These are phyloP conservation scores for Chironomus riparius DNA, from an alignment of 2,888 invertebrate genomes.

Conservation along the genomic window DNA sequence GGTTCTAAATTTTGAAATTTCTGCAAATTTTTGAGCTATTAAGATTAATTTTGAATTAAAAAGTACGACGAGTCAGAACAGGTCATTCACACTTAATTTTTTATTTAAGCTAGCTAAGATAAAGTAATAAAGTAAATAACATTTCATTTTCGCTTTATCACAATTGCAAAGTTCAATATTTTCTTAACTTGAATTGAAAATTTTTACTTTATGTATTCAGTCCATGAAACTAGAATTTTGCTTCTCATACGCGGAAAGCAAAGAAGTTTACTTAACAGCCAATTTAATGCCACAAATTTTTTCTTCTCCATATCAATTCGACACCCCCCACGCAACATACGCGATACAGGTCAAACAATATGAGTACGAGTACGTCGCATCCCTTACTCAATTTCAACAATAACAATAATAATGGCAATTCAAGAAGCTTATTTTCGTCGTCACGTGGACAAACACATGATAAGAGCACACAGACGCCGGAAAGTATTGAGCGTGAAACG, in stretches of 20 bases:
- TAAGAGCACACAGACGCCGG: constrained; percentile 63
- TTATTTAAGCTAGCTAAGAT: too few species aligned
- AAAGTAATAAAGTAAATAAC: background rate
- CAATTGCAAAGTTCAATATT: background rate
- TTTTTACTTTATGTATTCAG: too few species aligned
- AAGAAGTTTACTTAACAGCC: too few species aligned
- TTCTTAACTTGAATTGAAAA: background rate
- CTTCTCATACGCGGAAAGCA: too few species aligned
- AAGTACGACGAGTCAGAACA: background rate
- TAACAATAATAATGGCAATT: constrained; percentile 48
- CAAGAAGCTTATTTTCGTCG: constrained; percentile 53
- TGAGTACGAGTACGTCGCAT: constrained; percentile 37
- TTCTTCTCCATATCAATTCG: background rate
- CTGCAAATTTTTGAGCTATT: too few species aligned
- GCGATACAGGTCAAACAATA: constrained; percentile 30
- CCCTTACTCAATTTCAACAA: constrained; percentile 42
- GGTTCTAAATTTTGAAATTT: too few species aligned
- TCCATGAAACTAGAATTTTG: too few species aligned
- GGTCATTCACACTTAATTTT: too few species aligned
- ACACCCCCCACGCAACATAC: background rate
- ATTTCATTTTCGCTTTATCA: background rate
- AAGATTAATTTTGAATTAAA: too few species aligned
- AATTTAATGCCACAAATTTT: background rate
- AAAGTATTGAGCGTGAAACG: constrained; percentile 61
- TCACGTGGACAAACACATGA: constrained; percentile 44